Percentiles rank a stretch among this genome's conserved stretches.
phyloP scores from a whole-genome alignment of 2,888 invertebrate species.

The Lycocerus yunnanus region DNA sequence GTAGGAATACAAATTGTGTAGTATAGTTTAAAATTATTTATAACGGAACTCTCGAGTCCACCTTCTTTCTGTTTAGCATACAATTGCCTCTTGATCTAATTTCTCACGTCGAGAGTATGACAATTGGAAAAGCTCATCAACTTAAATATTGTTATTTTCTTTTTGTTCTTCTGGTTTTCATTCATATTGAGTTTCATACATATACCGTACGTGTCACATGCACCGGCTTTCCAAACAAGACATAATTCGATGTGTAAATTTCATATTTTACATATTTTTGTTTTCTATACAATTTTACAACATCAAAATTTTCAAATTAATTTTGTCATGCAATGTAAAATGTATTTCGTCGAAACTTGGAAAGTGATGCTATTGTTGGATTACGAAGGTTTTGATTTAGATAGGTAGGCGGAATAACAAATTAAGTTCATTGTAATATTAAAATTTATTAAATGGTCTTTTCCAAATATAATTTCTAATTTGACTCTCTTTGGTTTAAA shows the following conservation, averaged over 20 bases:
- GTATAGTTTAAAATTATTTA: background rate
- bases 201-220: background rate
- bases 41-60: slow-evolving; percentile 17
- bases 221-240: background rate
- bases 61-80: slow-evolving; percentile 15
- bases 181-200: background rate
- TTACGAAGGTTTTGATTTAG: background rate
- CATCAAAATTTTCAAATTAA: background rate
- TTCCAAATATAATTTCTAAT: background rate
- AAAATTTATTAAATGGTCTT: background rate
- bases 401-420: background rate
- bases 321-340: background rate
- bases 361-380: background rate
- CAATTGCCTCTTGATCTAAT: slow-evolving; percentile 21
- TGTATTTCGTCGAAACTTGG: background rate
- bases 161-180: background rate
- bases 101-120: background rate
- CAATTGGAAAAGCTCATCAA: background rate
- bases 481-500: background rate
- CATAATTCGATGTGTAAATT: no score
- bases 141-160: background rate
- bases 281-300: background rate
- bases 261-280: background rate
- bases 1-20: no score
- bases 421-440: background rate